Evolutionary conservation across 2,797 vertebrate species (phyloP).

Genomic region (Anguilla megastoma): DNA sequence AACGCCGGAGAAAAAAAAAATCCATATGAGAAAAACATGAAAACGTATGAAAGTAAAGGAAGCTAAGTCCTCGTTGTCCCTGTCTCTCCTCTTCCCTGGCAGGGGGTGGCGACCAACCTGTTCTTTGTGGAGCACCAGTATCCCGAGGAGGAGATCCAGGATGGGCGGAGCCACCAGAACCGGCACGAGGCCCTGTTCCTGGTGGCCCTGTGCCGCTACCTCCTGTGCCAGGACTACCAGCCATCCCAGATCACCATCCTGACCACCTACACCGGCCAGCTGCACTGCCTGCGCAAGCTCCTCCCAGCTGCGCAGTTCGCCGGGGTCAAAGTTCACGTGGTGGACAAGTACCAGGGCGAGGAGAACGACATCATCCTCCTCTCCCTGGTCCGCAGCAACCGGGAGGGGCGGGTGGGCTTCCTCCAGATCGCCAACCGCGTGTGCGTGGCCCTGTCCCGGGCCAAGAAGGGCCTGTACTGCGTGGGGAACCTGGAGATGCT

Average conservation of each 20-base stretch:
- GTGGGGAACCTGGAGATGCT: constrained; percentile 86
- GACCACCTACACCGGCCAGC: constrained; percentile 90
- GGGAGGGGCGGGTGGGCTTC: constrained; percentile 79
- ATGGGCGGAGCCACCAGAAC: constrained; percentile 90
- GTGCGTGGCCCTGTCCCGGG: constrained; percentile 91
- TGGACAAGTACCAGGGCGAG: constrained; percentile 96
- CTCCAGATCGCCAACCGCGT: constrained; percentile 88
- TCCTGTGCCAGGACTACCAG: constrained; percentile 83
- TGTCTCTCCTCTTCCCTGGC: constrained; percentile 38
- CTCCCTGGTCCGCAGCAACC: constrained; percentile 91
- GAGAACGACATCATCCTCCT: constrained; percentile 95
- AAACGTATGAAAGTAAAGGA: background rate
- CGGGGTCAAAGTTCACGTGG: constrained; percentile 89
- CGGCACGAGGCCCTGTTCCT: constrained; percentile 84
- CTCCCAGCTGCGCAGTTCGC: constrained; percentile 79
- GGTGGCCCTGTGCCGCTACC: constrained; percentile 84
- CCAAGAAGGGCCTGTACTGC: constrained; percentile 91
- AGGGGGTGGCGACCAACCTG: constrained; percentile 84
- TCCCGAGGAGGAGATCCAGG: constrained; percentile 79
- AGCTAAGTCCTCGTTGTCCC: background rate
- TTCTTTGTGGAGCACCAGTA: constrained; percentile 88
- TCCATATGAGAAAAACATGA: background rate
- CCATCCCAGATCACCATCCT: constrained; percentile 94
- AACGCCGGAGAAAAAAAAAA: background rate
- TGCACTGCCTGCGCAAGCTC: constrained; percentile 81